Evolutionary conservation across 2,113 vertebrate genomes (phyloP).

Genomic region (Nymphicus hollandicus): DNA sequence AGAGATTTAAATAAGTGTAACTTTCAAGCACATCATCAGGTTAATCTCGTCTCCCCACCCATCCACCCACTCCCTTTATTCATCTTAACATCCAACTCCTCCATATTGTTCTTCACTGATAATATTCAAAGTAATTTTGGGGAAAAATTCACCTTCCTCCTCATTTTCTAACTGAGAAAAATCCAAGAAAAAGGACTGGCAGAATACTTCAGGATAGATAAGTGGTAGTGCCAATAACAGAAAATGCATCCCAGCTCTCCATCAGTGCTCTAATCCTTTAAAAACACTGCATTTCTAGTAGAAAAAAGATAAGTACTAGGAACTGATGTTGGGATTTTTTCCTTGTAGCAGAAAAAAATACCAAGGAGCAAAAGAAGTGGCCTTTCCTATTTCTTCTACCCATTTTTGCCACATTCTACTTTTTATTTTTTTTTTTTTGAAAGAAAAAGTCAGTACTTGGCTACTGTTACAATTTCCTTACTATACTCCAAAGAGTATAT

Average conservation of each 20-base stretch:
- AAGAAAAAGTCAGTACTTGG: neutral
- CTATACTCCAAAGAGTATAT: neutral
- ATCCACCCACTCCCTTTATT: neutral
- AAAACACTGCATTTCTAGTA: neutral
- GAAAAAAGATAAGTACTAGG: neutral
- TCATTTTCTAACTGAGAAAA: neutral
- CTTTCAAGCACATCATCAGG: neutral
- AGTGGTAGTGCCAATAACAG: neutral
- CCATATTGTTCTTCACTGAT: fast-evolving
- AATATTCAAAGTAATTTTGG: neutral
- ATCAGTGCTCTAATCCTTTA: neutral
- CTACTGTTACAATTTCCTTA: neutral
- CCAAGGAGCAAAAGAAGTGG: neutral
- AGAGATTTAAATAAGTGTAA: neutral
- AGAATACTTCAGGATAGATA: neutral
- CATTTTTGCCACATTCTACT: neutral
- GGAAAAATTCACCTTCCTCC: neutral
- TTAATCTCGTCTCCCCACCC: neutral
- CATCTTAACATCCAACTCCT: neutral
- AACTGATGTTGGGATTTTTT: fast-evolving
- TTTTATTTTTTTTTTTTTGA: neutral
- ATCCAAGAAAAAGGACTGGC: neutral
- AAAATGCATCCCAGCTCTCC: neutral
- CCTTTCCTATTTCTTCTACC: neutral
- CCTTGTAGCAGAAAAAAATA: neutral